A percentile compares a stretch with the other conserved stretches of the same genome.
Evolutionary conservation across 2,113 vertebrate genomes (phyloP).

Genomic region (Nycticryphes semicollaris): DNA sequence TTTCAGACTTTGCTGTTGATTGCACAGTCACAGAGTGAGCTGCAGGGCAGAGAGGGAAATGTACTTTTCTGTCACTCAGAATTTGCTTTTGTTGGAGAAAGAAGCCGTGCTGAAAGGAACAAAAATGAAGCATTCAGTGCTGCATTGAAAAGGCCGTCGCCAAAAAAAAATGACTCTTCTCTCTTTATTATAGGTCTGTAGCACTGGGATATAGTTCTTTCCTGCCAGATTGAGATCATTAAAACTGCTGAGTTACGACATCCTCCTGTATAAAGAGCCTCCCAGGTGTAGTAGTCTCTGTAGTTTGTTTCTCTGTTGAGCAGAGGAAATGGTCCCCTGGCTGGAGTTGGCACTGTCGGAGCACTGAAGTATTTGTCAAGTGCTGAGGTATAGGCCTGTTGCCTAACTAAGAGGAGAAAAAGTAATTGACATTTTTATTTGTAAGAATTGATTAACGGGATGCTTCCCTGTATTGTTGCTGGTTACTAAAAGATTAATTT

Average conservation of each 20-base stretch:
- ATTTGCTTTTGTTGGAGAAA: conserved; percentile 56
- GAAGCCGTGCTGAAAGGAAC: conserved; percentile 30
- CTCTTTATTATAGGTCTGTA: background rate
- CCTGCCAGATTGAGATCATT: conserved; percentile 16
- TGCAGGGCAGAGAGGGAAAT: conserved; percentile 62
- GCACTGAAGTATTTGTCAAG: background rate
- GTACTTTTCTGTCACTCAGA: conserved; percentile 59
- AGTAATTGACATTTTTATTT: background rate
- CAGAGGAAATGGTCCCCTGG: background rate
- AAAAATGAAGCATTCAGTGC: conserved; percentile 48
- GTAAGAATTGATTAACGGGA: background rate
- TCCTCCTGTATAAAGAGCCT: background rate
- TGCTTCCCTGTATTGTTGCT: background rate
- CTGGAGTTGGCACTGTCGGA: background rate
- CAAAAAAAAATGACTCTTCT: background rate
- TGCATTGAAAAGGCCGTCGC: background rate
- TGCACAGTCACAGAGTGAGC: conserved; percentile 43
- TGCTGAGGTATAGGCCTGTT: background rate
- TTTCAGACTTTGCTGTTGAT: conserved; percentile 43
- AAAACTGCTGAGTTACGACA: background rate
- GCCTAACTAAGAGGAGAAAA: background rate
- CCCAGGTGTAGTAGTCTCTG: background rate
- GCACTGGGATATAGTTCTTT: background rate
- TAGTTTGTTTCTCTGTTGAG: background rate
- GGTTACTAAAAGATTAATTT: background rate